Evolutionary conservation across 1,140 invertebrate species (phyloP).

Genomic region (Monochamus saltuarius): DNA sequence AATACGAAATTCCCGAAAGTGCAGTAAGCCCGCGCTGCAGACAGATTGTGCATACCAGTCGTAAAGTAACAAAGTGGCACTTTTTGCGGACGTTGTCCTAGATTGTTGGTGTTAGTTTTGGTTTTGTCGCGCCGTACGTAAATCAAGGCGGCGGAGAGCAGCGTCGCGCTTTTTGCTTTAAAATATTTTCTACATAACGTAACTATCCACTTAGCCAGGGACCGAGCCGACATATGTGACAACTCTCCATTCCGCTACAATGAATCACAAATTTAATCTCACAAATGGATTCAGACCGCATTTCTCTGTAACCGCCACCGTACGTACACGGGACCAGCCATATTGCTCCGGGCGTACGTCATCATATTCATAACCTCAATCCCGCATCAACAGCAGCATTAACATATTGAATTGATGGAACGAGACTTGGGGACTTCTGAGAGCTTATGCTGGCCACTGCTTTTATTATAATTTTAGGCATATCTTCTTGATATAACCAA

Average conservation of each 20-base stretch:
- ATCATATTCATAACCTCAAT: conserved; percentile 45
- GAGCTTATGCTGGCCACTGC: too few relatives aligned
- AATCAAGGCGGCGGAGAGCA: conserved; percentile 34
- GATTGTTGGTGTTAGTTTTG: conserved; percentile 10
- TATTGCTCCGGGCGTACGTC: conserved; percentile 49
- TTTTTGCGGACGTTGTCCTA: not conserved
- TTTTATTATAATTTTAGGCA: too few relatives aligned
- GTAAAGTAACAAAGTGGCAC: too few relatives aligned
- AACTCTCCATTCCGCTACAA: conserved; percentile 56
- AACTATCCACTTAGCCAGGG: conserved; percentile 52
- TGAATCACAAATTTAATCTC: conserved; percentile 59
- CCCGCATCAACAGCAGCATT: not conserved
- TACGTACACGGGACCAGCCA: conserved; percentile 29
- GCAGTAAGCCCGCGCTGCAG: too few relatives aligned
- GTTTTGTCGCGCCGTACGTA: conserved; percentile 33
- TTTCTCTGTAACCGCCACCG: conserved; percentile 27
- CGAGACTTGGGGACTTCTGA: not conserved
- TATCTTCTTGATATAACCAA: too few relatives aligned
- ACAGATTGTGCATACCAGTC: too few relatives aligned
- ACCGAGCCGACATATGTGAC: conserved; percentile 57
- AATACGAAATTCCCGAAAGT: too few relatives aligned
- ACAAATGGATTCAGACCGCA: conserved; percentile 55
- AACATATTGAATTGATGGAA: conserved; percentile 18
- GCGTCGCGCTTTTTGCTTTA: conserved; percentile 43
- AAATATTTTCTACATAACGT: conserved; percentile 52